Conservation (phyloP, 1,140 invertebrate genomes). For the Aethina tumida region DNA sequence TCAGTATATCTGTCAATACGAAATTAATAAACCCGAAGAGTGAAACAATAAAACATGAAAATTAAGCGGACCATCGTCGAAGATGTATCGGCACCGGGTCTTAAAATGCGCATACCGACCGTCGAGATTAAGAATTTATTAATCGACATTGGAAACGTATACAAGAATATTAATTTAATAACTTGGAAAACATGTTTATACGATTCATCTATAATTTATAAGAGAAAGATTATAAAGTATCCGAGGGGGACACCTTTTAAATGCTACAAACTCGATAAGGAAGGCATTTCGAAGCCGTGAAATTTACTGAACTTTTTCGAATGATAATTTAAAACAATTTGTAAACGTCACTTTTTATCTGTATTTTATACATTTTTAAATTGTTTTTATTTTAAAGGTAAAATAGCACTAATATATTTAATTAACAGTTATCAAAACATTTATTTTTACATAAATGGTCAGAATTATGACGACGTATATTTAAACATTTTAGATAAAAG, state of each 20-base stretch:
- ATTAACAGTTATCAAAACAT: too few species aligned
- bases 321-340: slow-evolving; percentile 2
- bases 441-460: too few species aligned
- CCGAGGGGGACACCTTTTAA: too few species aligned
- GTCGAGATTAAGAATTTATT: slow-evolving; percentile 17
- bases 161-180: slow-evolving; percentile 22
- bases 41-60: too few species aligned
- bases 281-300: neutral
- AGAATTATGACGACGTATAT: too few species aligned
- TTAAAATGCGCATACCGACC: slow-evolving; percentile 16
- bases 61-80: slow-evolving; percentile 16
- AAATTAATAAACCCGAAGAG: too few species aligned
- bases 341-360: neutral
- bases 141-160: slow-evolving; percentile 14
- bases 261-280: slow-evolving; percentile 2
- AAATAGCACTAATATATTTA: too few species aligned
- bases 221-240: too few species aligned
- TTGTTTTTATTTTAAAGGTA: too few species aligned
- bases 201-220: slow-evolving; percentile 17
- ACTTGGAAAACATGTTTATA: slow-evolving; percentile 17
- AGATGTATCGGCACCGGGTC: slow-evolving; percentile 12
- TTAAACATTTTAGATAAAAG: too few species aligned
- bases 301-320: neutral
- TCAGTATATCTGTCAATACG: too few species aligned
- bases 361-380: too few species aligned